phyloP scores from a whole-genome alignment of 2,888 invertebrate genomes.

The Euphydryas editha region DNA sequence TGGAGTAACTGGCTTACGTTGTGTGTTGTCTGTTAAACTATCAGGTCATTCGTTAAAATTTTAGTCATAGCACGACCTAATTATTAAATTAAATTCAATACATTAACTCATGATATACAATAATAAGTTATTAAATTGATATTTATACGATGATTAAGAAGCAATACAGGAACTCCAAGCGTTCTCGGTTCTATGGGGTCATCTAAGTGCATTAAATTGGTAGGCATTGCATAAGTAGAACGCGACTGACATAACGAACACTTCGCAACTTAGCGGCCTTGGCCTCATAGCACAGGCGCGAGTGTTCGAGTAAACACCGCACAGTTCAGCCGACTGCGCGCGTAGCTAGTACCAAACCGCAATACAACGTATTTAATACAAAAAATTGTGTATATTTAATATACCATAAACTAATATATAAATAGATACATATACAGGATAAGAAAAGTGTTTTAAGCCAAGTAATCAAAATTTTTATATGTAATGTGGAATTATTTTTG shows the following conservation, averaged over 20 bases:
- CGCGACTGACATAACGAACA: constrained; percentile 80
- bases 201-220: constrained; percentile 76
- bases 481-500: background rate
- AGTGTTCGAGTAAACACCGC: constrained; percentile 43
- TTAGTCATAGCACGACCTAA: too few species aligned
- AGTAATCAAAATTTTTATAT: background rate
- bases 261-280: constrained; percentile 76
- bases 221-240: constrained; percentile 80
- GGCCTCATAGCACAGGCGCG: constrained; percentile 64
- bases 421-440: background rate
- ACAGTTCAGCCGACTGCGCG: constrained; percentile 54
- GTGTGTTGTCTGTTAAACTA: too few species aligned
- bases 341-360: constrained; percentile 51
- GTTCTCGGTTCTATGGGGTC: constrained; percentile 54
- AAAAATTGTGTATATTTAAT: background rate
- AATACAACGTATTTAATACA: background rate
- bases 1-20: too few species aligned
- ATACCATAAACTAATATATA: background rate
- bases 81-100: too few species aligned
- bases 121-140: too few species aligned
- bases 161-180: constrained; percentile 25
- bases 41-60: too few species aligned
- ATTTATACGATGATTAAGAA: constrained; percentile 7
- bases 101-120: too few species aligned
- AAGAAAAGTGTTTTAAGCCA: background rate